Evolutionary conservation across 2,113 vertebrate species (phyloP).

Genomic region (Etheostoma spectabile): DNA sequence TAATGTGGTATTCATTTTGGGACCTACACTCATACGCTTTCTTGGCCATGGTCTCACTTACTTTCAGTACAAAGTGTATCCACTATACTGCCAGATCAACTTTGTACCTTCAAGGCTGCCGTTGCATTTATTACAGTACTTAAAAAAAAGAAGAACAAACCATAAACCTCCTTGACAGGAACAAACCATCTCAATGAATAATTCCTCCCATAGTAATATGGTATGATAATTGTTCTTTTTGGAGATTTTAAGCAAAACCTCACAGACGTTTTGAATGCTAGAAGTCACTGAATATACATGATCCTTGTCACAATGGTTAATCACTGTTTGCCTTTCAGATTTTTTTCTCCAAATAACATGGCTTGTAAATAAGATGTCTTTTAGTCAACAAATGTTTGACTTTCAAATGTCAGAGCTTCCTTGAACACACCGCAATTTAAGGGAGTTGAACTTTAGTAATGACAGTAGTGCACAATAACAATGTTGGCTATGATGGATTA

Average conservation of each 20-base stretch:
- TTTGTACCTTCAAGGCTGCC: neutral
- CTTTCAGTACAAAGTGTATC: neutral
- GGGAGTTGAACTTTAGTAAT: too few relatives aligned
- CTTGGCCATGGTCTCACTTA: neutral
- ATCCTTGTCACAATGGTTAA: neutral
- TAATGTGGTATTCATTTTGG: neutral
- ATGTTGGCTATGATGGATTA: neutral
- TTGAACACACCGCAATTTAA: neutral
- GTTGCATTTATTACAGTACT: neutral
- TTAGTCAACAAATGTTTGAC: neutral
- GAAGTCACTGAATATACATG: neutral
- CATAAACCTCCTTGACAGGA: neutral
- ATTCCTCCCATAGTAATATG: neutral
- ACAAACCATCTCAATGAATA: neutral
- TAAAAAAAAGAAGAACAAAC: too few relatives aligned
- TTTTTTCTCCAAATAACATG: neutral
- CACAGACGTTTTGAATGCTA: neutral
- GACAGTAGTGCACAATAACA: neutral
- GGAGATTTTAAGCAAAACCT: neutral
- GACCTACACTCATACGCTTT: neutral
- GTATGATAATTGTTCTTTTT: neutral
- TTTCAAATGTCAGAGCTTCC: neutral
- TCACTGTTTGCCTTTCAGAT: neutral
- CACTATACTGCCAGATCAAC: neutral
- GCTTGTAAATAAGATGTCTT: neutral